These are phyloP conservation scores for Phyllotis vaccarum DNA, from an alignment of 2,797 vertebrate species.

Conservation along the genomic window DNA sequence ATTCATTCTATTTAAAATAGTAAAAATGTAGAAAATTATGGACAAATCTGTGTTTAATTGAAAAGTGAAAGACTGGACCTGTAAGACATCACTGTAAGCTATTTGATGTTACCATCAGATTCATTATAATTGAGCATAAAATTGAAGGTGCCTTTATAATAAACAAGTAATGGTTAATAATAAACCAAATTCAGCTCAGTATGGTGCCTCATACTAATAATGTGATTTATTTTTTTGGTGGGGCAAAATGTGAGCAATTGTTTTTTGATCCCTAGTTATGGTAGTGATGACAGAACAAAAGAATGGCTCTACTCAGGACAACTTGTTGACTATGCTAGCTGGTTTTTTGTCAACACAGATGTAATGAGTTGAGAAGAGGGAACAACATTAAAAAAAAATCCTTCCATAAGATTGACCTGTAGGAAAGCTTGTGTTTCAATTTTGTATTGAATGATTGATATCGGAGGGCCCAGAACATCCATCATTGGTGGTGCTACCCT, in stretches of 20 bases:
- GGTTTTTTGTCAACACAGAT: background rate
- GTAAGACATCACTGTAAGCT: background rate
- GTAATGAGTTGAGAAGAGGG: background rate
- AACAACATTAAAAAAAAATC: too few species aligned
- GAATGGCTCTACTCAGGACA: background rate
- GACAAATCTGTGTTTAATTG: conserved; percentile 1
- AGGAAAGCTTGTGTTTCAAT: background rate
- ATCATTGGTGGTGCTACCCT: background rate
- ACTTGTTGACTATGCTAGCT: background rate
- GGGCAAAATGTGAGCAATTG: background rate
- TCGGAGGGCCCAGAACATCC: background rate
- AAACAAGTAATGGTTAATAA: conserved; percentile 40
- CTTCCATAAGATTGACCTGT: background rate
- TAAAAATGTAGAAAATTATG: background rate
- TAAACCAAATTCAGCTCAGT: background rate
- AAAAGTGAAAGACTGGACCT: conserved; percentile 21
- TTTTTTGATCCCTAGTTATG: background rate
- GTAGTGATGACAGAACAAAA: background rate
- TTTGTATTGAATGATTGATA: background rate
- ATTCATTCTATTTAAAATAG: conserved; percentile 38
- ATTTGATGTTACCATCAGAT: background rate
- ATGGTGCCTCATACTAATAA: background rate
- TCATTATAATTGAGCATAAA: background rate
- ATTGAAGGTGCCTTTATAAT: conserved; percentile 51
- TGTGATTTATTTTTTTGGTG: background rate